phyloP scores from a whole-genome alignment of 1,140 invertebrate genomes.

The Diprion similis region DNA sequence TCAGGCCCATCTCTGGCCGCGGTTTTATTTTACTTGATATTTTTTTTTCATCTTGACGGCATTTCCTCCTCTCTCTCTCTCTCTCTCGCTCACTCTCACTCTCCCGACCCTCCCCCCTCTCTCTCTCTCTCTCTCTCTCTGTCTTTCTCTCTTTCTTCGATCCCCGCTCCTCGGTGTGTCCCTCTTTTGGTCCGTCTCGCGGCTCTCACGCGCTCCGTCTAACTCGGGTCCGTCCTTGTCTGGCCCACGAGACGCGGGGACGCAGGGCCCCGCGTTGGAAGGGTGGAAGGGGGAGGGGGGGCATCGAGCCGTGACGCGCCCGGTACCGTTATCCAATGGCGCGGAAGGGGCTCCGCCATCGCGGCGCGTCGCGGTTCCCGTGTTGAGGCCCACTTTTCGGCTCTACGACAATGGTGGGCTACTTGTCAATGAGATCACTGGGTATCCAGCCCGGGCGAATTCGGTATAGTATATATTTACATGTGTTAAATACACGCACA shows the following conservation, averaged over 20 bases:
- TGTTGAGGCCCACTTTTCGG: constrained; percentile 31
- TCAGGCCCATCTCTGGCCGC: background rate
- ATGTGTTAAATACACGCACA: no score
- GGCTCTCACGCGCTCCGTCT: constrained; percentile 24
- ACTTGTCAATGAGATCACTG: constrained; percentile 59
- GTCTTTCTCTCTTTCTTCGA: constrained; percentile 46
- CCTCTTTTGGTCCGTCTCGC: constrained; percentile 19
- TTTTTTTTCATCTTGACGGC: background rate
- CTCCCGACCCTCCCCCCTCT: background rate
- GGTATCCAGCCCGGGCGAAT: constrained; percentile 41
- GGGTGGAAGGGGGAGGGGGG: constrained; percentile 25
- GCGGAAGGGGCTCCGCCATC: constrained; percentile 24
- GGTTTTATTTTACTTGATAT: background rate
- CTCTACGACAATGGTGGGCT: constrained; percentile 53
- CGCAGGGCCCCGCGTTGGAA: background rate
- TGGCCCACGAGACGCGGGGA: background rate
- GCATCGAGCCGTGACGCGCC: constrained; percentile 44
- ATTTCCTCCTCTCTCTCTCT: background rate
- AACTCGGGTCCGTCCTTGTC: constrained; percentile 9
- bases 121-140: constrained; percentile 31
- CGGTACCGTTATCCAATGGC: constrained; percentile 57
- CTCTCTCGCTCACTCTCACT: background rate
- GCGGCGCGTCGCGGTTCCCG: constrained; percentile 5
- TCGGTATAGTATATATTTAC: constrained; percentile 22
- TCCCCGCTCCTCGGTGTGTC: constrained; percentile 51